Evolutionary conservation across 2,797 vertebrate species (phyloP), one percentile per base, ranked within the genome.

Genomic region (Hippoglossus hippoglossus): DNA sequence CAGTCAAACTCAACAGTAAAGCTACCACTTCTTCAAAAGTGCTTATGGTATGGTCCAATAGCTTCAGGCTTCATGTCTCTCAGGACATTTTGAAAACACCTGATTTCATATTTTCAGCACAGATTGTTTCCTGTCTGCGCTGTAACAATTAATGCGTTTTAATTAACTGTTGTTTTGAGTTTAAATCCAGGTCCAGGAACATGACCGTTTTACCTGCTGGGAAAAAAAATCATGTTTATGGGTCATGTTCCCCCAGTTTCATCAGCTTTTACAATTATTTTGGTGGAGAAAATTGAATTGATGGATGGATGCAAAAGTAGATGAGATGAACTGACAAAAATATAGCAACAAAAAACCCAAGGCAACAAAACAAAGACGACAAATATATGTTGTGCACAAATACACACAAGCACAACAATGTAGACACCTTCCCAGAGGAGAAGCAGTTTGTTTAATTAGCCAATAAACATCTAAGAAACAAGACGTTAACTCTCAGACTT

Each of bases 381-480:
- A 75, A 54, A 75, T 61, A 68, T 6, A 39, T 11, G 49, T 22
- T 50, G n/a, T 25, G 19, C 61, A 75, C 26, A 65, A 34, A 49
- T 46, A 46, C 24, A 22, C 28, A 56, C 6, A 54, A 34, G 59
- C 64, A 57, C 41, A 58, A 61, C 56, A 39, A 70, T 24, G 12
- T 11, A 41, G 54, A 69, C 49, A 50, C 1, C 0, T n/a, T 81
- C 71, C 78, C 71, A 19, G 0, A 36, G 68, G 54, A 60, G 57
- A 69, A 52, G 1, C 53, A n/a, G 55, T 75, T 41, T 67, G 54
- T 83, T 81, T 76, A 63, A 73, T 58, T 63, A 67, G 56, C 63
- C 60, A 57, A 68, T 66, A 75, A 79, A 80, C 85, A 64, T 31
- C 36, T 47, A 61, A 21, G 77, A 79, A 76, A 60, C 58, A 53